Evolutionary conservation across 2,797 vertebrate genomes (phyloP), one percentile per base, ranked within the genome.

Genomic region (Lithobates pipiens): DNA sequence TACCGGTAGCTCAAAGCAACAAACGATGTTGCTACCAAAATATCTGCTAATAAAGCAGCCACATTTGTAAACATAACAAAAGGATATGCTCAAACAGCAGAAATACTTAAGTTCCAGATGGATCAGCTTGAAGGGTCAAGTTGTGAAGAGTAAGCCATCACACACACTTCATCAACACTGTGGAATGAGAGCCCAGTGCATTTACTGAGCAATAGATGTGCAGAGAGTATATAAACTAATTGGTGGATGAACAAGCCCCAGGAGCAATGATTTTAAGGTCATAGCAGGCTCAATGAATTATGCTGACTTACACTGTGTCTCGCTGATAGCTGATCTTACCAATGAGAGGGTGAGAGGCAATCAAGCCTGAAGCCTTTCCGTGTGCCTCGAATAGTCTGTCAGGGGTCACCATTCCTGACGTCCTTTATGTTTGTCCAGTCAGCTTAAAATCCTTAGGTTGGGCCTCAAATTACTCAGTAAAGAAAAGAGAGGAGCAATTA

Each of bases 361-460:
- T 95, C 94, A 95, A 93, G 95, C 95, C 93, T 95, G 92, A 95
- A 92, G 91, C 91, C 92, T 92, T 94, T 95, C 94, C 93, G 92
- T 94, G 93, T 89, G 92, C 95, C 93, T 95, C 95, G 92, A 95
- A 95, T 96, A 91, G 94, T 93, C 92, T 93, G 95, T 95, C 96
- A 96, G 94, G 92, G 93, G 95, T 96, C 94, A 94, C 94, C 93
- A 94, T 95, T 95, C 95, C 94, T 95, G 96, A 95, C 94, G 92
- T 95, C 93, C 93, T 96, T 98, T 98, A 95, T 98, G 93, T 97
- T 96, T 97, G 96, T 92, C 95, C 95, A 96, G 93, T 95, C 95
- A 97, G 95, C 96, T 96, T 94, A 95, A 96, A 97, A 96, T 95
- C 95, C 95, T 96, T 95, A 95, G 93, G 93, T 93, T 94, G 91